These are phyloP conservation scores for Urechis unicinctus DNA, from an alignment of 2,888 invertebrate genomes.

Conservation along the genomic window DNA sequence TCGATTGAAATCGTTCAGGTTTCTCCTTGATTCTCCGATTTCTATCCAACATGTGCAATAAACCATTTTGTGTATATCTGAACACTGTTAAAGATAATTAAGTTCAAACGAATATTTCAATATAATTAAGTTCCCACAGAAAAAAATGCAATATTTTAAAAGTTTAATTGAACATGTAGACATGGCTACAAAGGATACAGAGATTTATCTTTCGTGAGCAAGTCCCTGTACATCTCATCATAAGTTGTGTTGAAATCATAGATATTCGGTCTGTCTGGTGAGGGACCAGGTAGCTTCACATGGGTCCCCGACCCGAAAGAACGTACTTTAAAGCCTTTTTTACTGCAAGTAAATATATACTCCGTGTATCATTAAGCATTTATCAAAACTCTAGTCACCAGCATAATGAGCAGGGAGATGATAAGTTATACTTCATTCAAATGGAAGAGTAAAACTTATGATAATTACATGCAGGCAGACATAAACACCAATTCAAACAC, in stretches of 20 bases:
- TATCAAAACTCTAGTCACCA: too few species aligned
- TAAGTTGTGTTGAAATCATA: slow-evolving; percentile 95
- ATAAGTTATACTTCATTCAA: too few species aligned
- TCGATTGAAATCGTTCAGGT: slow-evolving; percentile 90
- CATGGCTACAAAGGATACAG: slow-evolving; percentile 65
- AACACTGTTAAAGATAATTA: background rate
- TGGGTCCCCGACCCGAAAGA: slow-evolving; percentile 66
- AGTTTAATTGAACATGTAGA: background rate
- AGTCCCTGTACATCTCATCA: slow-evolving; percentile 88
- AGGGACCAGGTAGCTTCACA: slow-evolving; percentile 92
- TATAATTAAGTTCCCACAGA: background rate
- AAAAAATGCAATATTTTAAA: background rate
- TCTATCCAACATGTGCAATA: slow-evolving; percentile 95
- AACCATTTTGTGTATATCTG: slow-evolving; percentile 90
- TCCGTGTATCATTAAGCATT: too few species aligned
- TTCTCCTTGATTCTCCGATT: slow-evolving; percentile 89
- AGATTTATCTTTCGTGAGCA: slow-evolving; percentile 80
- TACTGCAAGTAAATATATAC: slow-evolving; percentile 66
- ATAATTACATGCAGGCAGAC: too few species aligned
- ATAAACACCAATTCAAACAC: too few species aligned
- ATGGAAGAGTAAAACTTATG: too few species aligned
- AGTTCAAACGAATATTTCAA: background rate
- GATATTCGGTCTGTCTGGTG: slow-evolving; percentile 85
- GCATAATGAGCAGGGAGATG: too few species aligned
- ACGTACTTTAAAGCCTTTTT: slow-evolving; percentile 91